Conservation (phyloP, 2,888 invertebrate genomes). For the Agrotis puta region DNA sequence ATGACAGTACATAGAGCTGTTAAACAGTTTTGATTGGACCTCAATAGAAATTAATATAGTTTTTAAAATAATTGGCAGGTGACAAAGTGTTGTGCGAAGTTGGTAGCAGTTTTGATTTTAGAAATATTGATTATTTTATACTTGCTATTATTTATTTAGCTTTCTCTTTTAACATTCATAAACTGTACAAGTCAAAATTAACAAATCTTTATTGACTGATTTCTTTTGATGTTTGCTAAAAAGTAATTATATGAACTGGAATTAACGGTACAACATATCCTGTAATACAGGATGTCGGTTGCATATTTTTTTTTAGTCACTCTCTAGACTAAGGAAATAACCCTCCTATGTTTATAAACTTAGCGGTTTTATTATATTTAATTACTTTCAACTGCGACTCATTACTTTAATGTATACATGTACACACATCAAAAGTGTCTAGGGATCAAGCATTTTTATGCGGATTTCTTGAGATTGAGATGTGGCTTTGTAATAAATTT, state of each 20-base stretch:
- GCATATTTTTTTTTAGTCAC: not conserved
- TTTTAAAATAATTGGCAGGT: conserved; percentile 38
- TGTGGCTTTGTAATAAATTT: too few species aligned
- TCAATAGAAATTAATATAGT: conserved; percentile 24
- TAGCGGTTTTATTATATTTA: not conserved
- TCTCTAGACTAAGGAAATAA: not conserved
- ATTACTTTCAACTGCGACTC: not conserved
- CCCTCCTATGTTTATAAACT: not conserved
- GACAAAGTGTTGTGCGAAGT: conserved; percentile 5
- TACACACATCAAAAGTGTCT: too few species aligned
- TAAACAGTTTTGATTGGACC: conserved; percentile 24
- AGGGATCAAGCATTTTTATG: too few species aligned
- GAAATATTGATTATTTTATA: not conserved
- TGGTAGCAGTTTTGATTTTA: not conserved
- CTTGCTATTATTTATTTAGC: conserved; percentile 5
- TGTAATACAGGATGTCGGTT: not conserved
- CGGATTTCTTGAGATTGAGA: too few species aligned
- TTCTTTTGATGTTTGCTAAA: not conserved
- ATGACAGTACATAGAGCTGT: conserved; percentile 4
- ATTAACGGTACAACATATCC: not conserved
- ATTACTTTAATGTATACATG: not conserved
- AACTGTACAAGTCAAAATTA: too few species aligned
- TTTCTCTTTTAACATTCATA: conserved; percentile 3
- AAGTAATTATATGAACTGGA: not conserved
- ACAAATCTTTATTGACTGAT: too few species aligned